Percentiles rank a stretch among this genome's conserved stretches.
Evolutionary conservation across 2,888 invertebrate species (phyloP).

Genomic region (Operophtera brumata): DNA sequence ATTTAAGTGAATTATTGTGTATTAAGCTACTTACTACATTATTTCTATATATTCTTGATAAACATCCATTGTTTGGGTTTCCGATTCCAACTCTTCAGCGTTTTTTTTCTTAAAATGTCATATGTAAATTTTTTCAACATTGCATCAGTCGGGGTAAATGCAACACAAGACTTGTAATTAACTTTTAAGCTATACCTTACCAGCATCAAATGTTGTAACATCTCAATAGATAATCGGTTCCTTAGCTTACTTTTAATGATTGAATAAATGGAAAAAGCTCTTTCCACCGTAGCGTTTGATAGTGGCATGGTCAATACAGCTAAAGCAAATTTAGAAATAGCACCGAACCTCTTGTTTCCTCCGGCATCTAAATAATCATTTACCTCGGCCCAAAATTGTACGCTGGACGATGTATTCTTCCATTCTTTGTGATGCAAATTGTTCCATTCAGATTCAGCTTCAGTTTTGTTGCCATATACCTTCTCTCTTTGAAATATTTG

Average conservation of each 20-base stretch:
- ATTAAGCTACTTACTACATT: too few relatives aligned
- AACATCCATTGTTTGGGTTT: too few relatives aligned
- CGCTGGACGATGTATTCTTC: neutral
- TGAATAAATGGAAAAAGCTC: conserved; percentile 16
- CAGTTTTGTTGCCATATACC: neutral
- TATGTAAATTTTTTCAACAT: too few relatives aligned
- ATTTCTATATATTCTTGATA: too few relatives aligned
- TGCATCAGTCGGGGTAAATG: too few relatives aligned
- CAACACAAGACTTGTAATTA: too few relatives aligned
- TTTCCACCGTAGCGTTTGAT: conserved; percentile 21
- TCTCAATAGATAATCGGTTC: conserved; percentile 22
- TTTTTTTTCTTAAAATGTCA: too few relatives aligned
- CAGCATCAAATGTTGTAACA: conserved; percentile 16
- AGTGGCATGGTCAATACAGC: conserved; percentile 11
- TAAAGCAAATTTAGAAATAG: conserved; percentile 10
- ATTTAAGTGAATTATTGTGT: too few relatives aligned
- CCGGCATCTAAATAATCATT: neutral
- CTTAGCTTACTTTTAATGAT: conserved; percentile 23
- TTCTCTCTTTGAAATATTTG: neutral
- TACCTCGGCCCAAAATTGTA: neutral
- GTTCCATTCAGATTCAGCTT: conserved; percentile 8
- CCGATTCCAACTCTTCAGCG: too few relatives aligned
- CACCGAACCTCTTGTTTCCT: neutral
- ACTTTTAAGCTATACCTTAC: too few relatives aligned
- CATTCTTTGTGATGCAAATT: conserved; percentile 6